A percentile compares a stretch with the other conserved stretches of the same genome.
phyloP scores from a whole-genome alignment of 2,888 invertebrate genomes.

The Epsilonema sp. region DNA sequence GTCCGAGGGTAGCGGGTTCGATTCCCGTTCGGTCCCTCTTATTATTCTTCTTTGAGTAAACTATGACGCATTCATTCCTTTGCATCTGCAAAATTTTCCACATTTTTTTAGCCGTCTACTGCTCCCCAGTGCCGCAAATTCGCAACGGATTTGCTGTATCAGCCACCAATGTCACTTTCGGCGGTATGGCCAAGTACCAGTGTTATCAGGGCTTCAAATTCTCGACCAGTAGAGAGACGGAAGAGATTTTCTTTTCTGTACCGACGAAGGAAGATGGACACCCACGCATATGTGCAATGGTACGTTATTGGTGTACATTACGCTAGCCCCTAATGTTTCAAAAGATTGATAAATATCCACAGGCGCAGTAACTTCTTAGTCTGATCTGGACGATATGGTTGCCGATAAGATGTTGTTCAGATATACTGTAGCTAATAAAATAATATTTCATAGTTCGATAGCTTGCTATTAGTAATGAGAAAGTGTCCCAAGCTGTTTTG shows the following conservation, averaged over 20 bases:
- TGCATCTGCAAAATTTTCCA: too few relatives aligned
- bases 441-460: too few relatives aligned
- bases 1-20: too few relatives aligned
- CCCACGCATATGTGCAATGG: conserved; percentile 22
- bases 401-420: too few relatives aligned
- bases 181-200: conserved; percentile 77
- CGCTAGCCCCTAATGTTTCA: neutral
- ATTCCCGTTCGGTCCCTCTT: too few relatives aligned
- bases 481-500: too few relatives aligned
- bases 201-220: conserved; percentile 91
- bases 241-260: conserved; percentile 23
- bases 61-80: too few relatives aligned
- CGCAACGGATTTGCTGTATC: conserved; percentile 90
- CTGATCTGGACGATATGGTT: too few relatives aligned
- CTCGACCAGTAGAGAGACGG: conserved; percentile 44
- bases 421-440: too few relatives aligned
- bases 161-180: conserved; percentile 80
- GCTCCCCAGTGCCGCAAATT: conserved; percentile 91
- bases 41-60: too few relatives aligned
- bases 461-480: too few relatives aligned
- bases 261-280: conserved; percentile 24
- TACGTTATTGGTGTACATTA: conserved; percentile 2
- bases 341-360: neutral
- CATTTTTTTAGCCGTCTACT: conserved; percentile 42
- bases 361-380: neutral